Evolutionary conservation across 2,888 invertebrate species (phyloP).

Genomic region (Pogonocherus hispidulus): DNA sequence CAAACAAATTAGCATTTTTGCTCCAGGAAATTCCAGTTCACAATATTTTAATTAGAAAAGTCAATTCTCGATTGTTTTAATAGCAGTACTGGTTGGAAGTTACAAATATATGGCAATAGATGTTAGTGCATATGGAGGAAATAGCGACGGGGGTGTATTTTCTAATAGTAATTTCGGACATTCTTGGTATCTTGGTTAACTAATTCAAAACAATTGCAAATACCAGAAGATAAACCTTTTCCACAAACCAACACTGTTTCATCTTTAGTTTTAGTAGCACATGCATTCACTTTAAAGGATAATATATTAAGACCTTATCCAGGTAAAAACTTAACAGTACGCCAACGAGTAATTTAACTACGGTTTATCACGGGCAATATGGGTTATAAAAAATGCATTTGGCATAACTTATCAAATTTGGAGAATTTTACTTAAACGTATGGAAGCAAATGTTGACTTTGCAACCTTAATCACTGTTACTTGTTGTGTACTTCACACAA

Average conservation of each 20-base stretch:
- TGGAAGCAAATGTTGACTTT: conserved; percentile 8
- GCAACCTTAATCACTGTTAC: conserved; percentile 9
- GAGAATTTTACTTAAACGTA: conserved; percentile 16
- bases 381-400: conserved; percentile 5
- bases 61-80: conserved; percentile 1
- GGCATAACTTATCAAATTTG: conserved; percentile 13
- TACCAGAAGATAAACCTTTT: conserved; percentile 10
- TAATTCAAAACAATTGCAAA: neutral
- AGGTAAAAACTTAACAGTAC: conserved; percentile 3
- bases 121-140: conserved; percentile 6
- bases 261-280: conserved; percentile 7
- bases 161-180: conserved; percentile 1
- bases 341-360: conserved; percentile 10
- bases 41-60: conserved; percentile 10
- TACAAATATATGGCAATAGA: conserved; percentile 7
- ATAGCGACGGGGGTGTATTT: conserved; percentile 11
- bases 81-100: conserved; percentile 1
- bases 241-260: neutral
- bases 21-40: neutral
- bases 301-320: conserved; percentile 11
- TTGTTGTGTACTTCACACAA: conserved; percentile 10
- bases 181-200: conserved; percentile 4
- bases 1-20: neutral
- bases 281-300: conserved; percentile 15
- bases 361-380: neutral